Evolutionary conservation across 2,888 invertebrate genomes (phyloP).

Genomic region (Drosophila sordidapex): DNA sequence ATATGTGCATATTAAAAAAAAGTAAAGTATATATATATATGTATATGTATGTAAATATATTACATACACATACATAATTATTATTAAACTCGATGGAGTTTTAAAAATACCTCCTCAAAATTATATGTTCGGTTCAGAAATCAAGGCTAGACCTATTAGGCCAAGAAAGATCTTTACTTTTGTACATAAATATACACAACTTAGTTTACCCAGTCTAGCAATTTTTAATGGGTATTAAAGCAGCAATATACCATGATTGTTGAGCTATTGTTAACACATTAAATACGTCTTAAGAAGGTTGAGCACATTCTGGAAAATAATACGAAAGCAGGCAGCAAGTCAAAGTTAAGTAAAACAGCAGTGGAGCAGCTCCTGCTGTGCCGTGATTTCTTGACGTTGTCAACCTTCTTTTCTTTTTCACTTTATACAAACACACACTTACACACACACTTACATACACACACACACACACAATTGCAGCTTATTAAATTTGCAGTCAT

Average conservation of each 20-base stretch:
- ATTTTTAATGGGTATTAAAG: conserved; percentile 1
- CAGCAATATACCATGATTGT: neutral
- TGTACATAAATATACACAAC: neutral
- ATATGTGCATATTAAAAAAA: too few species aligned
- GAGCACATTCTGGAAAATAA: conserved; percentile 35
- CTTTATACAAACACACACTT: neutral
- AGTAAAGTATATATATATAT: neutral
- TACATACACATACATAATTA: neutral
- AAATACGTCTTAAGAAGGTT: conserved; percentile 31
- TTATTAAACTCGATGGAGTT: neutral
- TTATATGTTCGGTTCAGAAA: neutral
- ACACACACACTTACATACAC: neutral
- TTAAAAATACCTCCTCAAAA: neutral
- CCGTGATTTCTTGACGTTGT: conserved; percentile 14
- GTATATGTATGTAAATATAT: neutral
- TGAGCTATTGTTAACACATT: conserved; percentile 32
- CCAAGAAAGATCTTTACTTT: neutral
- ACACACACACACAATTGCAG: conserved; percentile 5
- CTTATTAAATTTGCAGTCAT: conserved; percentile 21
- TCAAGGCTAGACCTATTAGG: neutral
- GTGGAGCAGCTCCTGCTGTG: conserved; percentile 24
- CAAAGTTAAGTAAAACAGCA: conserved; percentile 9
- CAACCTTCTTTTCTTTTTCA: conserved; percentile 5
- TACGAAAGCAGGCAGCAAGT: conserved; percentile 3
- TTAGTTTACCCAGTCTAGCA: neutral